Evolutionary conservation across 2,797 vertebrate species (phyloP), one percentile per base, ranked within the genome.

Genomic region (Peromyscus aztecus): DNA sequence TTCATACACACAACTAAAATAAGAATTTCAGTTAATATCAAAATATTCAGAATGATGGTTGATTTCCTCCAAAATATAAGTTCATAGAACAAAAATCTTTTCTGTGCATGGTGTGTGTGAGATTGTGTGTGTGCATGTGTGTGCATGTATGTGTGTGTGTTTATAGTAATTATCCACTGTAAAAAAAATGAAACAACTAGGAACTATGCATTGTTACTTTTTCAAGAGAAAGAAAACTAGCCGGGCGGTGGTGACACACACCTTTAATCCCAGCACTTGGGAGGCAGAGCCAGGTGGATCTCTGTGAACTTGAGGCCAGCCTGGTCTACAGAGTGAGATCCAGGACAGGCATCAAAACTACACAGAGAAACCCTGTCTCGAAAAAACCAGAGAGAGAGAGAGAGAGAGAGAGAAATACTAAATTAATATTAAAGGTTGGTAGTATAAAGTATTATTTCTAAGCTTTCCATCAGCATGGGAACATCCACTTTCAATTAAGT

Each of bases 401-500:
- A 11, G 49, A 11, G 19, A 21, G 21, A 23, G 21, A 23, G 59
- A 61, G 59, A 27, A 24, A 81, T 27, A 49, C 34, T 55, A 87
- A 87, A n/a, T 55, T 85, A 49, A 57, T 57, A 49, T 9, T 83
- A 91, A 93, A 91, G 14, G n/a, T 63, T 90, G 19, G 34, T 81
- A 40, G 23, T 82, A 9, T 65, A 23, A 75, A 34, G 10, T 93
- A 89, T n/a, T 96, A 49, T 49, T 88, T 88, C 63, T 67, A 94
- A 76, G 34, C 34, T 90, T 59, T 94, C 29, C 43, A 31, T 2
- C 83, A 89, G 71, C 17, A 84, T 84, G 65, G 31, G 6, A 96
- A 63, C 46, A 78, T 71, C 16, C 14, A 69, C 85, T 96, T 96
- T 94, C 71, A n/a, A n/a, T n/a, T n/a, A n/a, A n/a, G n/a, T n/a